Base-by-base conservation (phyloP, 2,797 vertebrate genomes). In the Rhinophrynus dorsalis region DNA sequence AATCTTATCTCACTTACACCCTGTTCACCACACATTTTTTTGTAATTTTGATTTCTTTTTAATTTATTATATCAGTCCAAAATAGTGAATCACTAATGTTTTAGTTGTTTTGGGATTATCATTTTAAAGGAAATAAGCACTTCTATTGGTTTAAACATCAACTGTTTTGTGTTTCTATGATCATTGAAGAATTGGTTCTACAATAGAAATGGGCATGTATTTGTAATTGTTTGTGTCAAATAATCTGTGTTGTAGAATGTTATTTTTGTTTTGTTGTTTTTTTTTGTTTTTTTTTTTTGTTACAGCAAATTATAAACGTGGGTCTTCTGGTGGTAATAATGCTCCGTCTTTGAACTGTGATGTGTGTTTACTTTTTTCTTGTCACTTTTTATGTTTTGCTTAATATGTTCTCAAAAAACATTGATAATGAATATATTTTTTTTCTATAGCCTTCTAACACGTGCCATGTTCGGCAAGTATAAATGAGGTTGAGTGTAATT, bases 11-110 rank as follows among this genome's bases (percentile, higher is more conserved):
- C 79, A 84, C 77, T 80, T 81, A 77, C 0, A 35, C 83, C 81
- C 83, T 87, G 82, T 88, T 86, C 20, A 6, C 12, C 27, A 81
- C 68, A 85, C 83, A 74, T 83, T 78, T 60, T 50, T 57, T 81
- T 86, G 78, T 89, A 84, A 85, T 83, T 84, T 83, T 78, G 79
- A 81, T 73, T 75, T 37, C 44, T 51, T 35, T 80, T 82, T 86
- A 87, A 88, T 88, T 88, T 82, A 84, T 87, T 90, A 86, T 89
- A 86, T 86, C 81, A 82, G 82, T 85, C 86, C 84, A 77, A 69
- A 80, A 65, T 85, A 86, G 83, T 81, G 71, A 78, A 77, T 90
- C 85, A 89, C 87, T 87, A 86, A 88, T 84, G 79, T 83, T 83
- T 85, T 83, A 78, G 81, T 87, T 84, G 78, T 80, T 80, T 86